phyloP scores from a whole-genome alignment of 2,797 vertebrate genomes.

The Pitangus sulphuratus region DNA sequence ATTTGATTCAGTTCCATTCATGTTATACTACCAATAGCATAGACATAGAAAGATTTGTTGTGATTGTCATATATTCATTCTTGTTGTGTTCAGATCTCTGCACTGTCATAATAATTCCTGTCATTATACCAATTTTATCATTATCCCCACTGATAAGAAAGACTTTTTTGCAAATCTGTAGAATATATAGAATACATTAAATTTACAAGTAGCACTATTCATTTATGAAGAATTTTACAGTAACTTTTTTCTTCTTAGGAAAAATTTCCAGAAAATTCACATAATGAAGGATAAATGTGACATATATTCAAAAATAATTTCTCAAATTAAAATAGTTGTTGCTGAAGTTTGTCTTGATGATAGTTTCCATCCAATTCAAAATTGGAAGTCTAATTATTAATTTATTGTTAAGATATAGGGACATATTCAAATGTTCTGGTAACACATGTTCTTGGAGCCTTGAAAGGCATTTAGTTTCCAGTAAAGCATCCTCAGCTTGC shows the following conservation, averaged over 20 bases:
- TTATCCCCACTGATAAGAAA: constrained; percentile 67
- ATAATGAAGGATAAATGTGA: background rate
- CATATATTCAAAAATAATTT: background rate
- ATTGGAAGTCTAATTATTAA: background rate
- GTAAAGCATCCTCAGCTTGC: background rate
- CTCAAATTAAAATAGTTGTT: background rate
- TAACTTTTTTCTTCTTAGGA: background rate
- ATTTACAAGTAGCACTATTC: constrained; percentile 61
- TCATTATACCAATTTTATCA: constrained; percentile 67
- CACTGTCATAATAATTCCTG: constrained; percentile 71
- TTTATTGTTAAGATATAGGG: background rate
- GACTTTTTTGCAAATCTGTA: constrained; percentile 64
- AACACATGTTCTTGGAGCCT: background rate
- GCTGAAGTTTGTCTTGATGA: background rate
- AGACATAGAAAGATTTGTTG: constrained; percentile 55
- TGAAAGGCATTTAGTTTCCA: background rate
- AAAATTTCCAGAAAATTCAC: background rate
- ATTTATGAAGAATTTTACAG: constrained; percentile 49
- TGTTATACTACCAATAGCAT: constrained; percentile 22
- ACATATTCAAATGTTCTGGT: background rate
- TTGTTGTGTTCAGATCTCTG: constrained; percentile 71
- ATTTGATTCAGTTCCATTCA: background rate
- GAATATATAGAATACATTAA: constrained; percentile 60
- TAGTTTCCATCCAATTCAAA: background rate
- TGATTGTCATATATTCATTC: constrained; percentile 68